Evolutionary conservation across 2,888 invertebrate species (phyloP), one percentile per base, ranked within the genome.

Genomic region (Ferrisia virgata): DNA sequence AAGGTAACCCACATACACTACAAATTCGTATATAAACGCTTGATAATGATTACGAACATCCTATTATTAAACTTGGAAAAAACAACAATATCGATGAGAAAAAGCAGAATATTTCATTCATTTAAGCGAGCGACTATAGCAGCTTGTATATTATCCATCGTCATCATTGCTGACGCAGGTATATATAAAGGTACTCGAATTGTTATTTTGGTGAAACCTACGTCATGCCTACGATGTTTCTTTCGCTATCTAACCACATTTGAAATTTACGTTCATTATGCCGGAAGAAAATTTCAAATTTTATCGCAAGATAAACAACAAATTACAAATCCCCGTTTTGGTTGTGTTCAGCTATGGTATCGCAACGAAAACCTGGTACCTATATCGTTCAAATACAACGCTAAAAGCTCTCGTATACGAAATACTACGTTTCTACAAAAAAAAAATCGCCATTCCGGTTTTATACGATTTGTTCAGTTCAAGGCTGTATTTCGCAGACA

Each of bases 401-500:
- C 39, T 39, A 15, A 78, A 40, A 40, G 39, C 39, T 43, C 40
- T 15, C 64, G 2, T 43, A 18, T 1, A 78, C 78, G n/a, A 40
- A 43, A 78, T 39, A 78, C 22, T 78, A 78, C 78, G 36, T 78
- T 64, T 64, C 31, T 64, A 28, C 25, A 11, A 64, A 25, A 58
- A 58, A 64, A 64, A 64, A 28, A 64, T 64, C 15, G 64, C 28
- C 15, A 76, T 76, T 76, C 72, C 36, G 72, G 72, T 76, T 72
- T 72, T 36, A 76, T n/a, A 76, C 33, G 39, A 79, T 79, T 79
- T 43, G 79, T 47, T 79, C 47, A 40, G 47, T 43, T 79, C 79
- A 47, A 79, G 79, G 79, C 79, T 79, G 47, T 31, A 79, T 79
- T 79, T 79, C 33, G 79, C 43, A 79, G 79, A 79, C 79, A 79